Evolutionary conservation across 2,797 vertebrate species (phyloP), one percentile per base, ranked within the genome.

Genomic region (Cuculus canorus): DNA sequence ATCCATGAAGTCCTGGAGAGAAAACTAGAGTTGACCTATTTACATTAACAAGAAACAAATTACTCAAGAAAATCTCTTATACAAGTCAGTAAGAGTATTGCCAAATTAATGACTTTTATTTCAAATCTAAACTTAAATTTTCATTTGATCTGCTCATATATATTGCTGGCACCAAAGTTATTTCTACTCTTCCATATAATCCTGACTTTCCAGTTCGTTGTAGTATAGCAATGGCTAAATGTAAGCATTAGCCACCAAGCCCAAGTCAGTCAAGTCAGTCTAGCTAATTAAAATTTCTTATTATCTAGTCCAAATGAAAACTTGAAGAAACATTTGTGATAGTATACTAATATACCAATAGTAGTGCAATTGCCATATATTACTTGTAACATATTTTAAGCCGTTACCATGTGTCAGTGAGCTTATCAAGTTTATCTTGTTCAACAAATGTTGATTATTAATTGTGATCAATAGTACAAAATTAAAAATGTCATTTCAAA

Each of bases 221-320:
- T 7, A 60, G 30, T 63, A 45, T 22, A 84, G 70, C 37, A 93
- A 56, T n/a, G 9, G 53, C 57, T 90, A 30, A 85, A 89, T 35
- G 76, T 35, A 53, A 86, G 78, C 85, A 71, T 93, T 53, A 90
- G 16, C 69, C 83, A 75, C 39, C 66, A 88, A 94, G 68, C 96
- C 91, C 89, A 91, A 96, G 69, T 72, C 87, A 96, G 73, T 85
- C 86, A 93, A 24, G 65, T 73, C 45, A 86, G 21, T 75, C 54
- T 72, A 94, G 53, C 75, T 96, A 96, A 94, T 69, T 95, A 94
- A 94, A 88, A 90, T 75, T 93, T 97, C 87, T 92, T 95, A 84
- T 97, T 96, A 96, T 92, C 80, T 80, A 82, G 68, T 61, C 45
- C 54, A 96, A 95, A 96, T 94, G 60, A 95, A 88, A 75, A 88